phyloP scores from a whole-genome alignment of 2,888 invertebrate genomes.

The Danaus chrysippus region DNA sequence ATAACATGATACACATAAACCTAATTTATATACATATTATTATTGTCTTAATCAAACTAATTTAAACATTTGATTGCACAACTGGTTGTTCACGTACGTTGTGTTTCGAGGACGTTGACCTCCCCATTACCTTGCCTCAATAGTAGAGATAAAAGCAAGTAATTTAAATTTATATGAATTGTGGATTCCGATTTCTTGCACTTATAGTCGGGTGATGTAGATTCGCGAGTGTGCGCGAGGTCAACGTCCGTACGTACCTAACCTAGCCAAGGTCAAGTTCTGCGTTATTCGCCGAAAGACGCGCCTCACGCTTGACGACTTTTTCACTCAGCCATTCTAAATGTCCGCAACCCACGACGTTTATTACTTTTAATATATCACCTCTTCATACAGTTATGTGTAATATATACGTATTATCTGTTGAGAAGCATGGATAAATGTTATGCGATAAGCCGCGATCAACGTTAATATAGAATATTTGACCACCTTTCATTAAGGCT shows the following conservation, averaged over 20 bases:
- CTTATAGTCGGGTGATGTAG: slow-evolving; percentile 13
- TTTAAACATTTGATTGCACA: slow-evolving; percentile 2
- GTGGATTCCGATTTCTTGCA: slow-evolving; percentile 17
- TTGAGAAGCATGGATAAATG: too few relatives aligned
- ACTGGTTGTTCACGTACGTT: neutral
- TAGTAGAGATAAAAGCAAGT: slow-evolving; percentile 1
- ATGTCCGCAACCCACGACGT: neutral
- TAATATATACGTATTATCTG: too few relatives aligned
- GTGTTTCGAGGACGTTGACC: slow-evolving; percentile 3
- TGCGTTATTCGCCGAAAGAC: slow-evolving; percentile 26
- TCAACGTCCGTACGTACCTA: slow-evolving; percentile 32
- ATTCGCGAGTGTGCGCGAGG: slow-evolving; percentile 29
- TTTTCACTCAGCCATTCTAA: slow-evolving; percentile 4
- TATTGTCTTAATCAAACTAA: neutral
- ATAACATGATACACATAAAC: too few relatives aligned
- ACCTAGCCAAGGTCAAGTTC: slow-evolving; percentile 38
- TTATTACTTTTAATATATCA: neutral
- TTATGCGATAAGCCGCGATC: too few relatives aligned
- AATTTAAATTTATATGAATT: slow-evolving; percentile 9
- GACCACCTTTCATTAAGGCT: too few relatives aligned
- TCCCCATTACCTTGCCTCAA: neutral
- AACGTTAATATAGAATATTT: too few relatives aligned
- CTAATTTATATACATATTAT: too few relatives aligned
- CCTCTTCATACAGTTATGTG: too few relatives aligned
- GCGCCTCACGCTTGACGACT: slow-evolving; percentile 11